Base-by-base conservation (phyloP, 23 tunicate species). In the Styela clava region DNA sequence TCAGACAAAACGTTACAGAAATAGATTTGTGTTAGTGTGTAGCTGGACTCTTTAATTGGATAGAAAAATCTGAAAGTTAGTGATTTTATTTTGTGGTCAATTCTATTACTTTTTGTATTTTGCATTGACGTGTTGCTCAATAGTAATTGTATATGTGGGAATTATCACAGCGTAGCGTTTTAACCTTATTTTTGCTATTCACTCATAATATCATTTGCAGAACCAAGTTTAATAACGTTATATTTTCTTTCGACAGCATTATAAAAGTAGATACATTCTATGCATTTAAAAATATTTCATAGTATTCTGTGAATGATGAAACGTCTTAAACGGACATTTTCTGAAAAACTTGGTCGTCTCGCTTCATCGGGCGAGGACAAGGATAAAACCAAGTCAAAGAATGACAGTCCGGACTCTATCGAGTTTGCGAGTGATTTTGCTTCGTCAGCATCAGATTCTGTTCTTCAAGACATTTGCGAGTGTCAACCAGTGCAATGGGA, bases 311-410 rank as follows among this genome's bases (percentile, higher is more conserved):
- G 56, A 44, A 71, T 16, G 5, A 88, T 88, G 93, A 88, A 88
- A 31, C 82, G 83, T 30, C 24, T 88, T 12, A 34, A 61, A 77
- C 83, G 93, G 24, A 69, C 88, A 62, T 83, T 88, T 30, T 88
- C 93, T 18, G 87, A 88, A 62, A 78, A 78, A 62, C 73, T 88
- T 9, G 74, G 80, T 71, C 86, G 93, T 29, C 65, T 88, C 24
- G 74, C 52, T 27, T n/a, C 81, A 27, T 26, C 33, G 21, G 27
- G 81, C 0, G 81, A 76, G 12, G 81, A 76, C 33, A 76, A 76
- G 31, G 81, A 76, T 21, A 25, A 27, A 29, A 44, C 56, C 9
- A 44, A 44, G 7, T 26, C 35, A 5, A 71, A 32, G 16, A 32
- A 28, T 30, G 31, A 36, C n/a, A 44, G 30, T 1, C 0, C 37